Conservation (phyloP, 2,797 vertebrate genomes). For the Bufotes viridis region DNA sequence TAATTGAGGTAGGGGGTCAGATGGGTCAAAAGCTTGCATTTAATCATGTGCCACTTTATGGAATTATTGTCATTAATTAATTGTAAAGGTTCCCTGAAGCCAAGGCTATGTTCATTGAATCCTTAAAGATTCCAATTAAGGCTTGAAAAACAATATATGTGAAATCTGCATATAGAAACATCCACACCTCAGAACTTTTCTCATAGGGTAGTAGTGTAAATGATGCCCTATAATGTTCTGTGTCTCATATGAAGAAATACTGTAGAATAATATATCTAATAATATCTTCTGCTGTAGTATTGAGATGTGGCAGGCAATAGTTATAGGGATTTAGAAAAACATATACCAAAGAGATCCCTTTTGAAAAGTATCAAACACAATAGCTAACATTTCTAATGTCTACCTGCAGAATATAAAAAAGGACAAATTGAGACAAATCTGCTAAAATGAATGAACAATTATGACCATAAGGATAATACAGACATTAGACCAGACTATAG, state of each 20-base stretch:
- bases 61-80: conserved; percentile 71
- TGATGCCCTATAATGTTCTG: background rate
- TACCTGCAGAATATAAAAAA: background rate
- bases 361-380: background rate
- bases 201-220: background rate
- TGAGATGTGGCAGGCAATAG: background rate
- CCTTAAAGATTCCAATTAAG: background rate
- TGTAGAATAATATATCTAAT: background rate
- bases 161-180: background rate
- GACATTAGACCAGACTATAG: background rate
- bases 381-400: background rate
- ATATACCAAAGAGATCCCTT: background rate
- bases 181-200: background rate
- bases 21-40: conserved; percentile 77
- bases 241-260: background rate
- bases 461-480: background rate
- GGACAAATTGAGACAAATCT: background rate
- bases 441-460: background rate
- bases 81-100: background rate
- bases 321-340: background rate
- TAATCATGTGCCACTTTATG: conserved; percentile 84
- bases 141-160: background rate
- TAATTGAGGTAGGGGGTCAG: conserved; percentile 63
- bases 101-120: background rate
- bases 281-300: background rate